phyloP scores from a whole-genome alignment of 2,888 invertebrate genomes.

The Anorthoa munda region DNA sequence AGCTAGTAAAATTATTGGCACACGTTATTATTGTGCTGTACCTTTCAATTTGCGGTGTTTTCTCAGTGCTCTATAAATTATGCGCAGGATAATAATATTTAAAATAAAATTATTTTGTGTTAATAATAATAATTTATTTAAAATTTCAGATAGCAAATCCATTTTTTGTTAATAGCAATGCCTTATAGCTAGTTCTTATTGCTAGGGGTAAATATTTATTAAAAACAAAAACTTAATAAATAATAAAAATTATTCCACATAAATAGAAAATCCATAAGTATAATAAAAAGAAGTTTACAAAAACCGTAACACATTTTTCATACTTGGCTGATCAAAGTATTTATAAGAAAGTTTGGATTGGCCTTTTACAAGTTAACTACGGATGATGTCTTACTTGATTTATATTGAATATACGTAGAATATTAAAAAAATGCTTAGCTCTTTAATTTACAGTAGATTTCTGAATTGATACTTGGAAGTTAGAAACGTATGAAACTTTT shows the following conservation, averaged over 20 bases:
- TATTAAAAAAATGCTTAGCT: background rate
- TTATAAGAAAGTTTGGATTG: background rate
- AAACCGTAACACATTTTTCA: too few species aligned
- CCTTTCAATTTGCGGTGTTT: conserved; percentile 43
- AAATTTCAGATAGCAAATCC: too few species aligned
- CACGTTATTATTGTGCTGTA: conserved; percentile 27
- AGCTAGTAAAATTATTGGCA: conserved; percentile 49
- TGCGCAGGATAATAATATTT: conserved; percentile 6
- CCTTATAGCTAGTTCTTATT: too few species aligned
- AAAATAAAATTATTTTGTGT: background rate
- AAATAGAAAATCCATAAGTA: too few species aligned
- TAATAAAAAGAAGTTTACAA: too few species aligned
- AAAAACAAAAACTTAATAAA: too few species aligned
- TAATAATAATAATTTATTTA: too few species aligned
- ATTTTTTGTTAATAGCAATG: too few species aligned
- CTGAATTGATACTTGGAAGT: too few species aligned
- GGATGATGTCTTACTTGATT: background rate
- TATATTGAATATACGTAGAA: background rate
- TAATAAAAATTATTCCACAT: too few species aligned
- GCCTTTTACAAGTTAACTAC: background rate
- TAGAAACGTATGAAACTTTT: too few species aligned
- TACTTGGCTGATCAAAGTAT: background rate
- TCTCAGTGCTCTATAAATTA: conserved; percentile 36
- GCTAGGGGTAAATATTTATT: too few species aligned
- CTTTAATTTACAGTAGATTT: background rate